Evolutionary conservation across 2,888 invertebrate species (phyloP).

Genomic region (Harpagoxenus sublaevis): DNA sequence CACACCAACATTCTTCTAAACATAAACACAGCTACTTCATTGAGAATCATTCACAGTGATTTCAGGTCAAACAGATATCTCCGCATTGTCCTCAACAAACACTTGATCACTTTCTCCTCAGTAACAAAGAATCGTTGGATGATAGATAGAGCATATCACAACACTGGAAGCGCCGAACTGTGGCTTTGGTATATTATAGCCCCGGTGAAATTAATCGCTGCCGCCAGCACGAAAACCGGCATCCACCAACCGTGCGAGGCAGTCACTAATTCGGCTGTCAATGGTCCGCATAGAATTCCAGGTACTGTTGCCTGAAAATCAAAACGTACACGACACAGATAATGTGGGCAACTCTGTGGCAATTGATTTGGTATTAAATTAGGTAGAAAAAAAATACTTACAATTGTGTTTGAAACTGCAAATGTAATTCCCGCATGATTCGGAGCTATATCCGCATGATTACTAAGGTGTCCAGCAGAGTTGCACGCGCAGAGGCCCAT

Average conservation of each 20-base stretch:
- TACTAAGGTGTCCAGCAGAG: conserved; percentile 92
- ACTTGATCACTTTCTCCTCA: neutral
- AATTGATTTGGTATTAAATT: neutral
- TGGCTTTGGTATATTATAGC: conserved; percentile 92
- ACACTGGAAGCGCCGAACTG: conserved; percentile 90
- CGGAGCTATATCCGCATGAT: conserved; percentile 92
- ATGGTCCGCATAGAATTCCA: conserved; percentile 92
- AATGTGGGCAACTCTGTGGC: neutral
- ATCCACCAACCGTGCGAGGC: conserved; percentile 91
- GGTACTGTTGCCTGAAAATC: conserved; percentile 90
- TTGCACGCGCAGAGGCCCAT: conserved; percentile 93
- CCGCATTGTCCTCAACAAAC: conserved; percentile 13
- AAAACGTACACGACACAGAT: neutral
- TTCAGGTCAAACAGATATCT: conserved; percentile 40
- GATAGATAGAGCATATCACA: conserved; percentile 83
- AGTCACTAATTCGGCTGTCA: conserved; percentile 91
- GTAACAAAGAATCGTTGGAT: neutral
- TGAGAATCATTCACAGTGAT: conserved; percentile 26
- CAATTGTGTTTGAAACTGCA: conserved; percentile 92
- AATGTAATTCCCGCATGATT: conserved; percentile 93
- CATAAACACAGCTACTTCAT: conserved; percentile 26
- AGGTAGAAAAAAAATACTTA: conserved; percentile 74
- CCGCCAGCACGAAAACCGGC: conserved; percentile 91
- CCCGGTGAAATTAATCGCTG: conserved; percentile 91
- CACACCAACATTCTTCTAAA: conserved; percentile 36